Conservation (phyloP, 2,113 vertebrate species). For the Mastomys natalensis region DNA sequence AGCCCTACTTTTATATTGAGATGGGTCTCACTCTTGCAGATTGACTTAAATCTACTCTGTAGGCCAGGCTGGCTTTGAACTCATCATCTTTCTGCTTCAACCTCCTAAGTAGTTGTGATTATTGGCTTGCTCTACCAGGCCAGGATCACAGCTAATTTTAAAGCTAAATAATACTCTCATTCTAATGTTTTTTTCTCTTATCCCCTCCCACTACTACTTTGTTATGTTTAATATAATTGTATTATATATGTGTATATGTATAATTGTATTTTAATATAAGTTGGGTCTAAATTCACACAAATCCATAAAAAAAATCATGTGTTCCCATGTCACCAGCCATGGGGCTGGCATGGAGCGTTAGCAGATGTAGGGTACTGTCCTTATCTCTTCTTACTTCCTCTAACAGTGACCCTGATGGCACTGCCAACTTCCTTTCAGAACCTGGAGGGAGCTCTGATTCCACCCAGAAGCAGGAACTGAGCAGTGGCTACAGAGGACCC, state of each 20-base stretch:
- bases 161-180: not conserved
- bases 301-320: not conserved
- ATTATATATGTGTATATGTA: too few species aligned
- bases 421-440: not conserved
- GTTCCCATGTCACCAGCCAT: not conserved
- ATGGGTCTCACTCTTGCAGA: not conserved
- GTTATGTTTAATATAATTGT: too few species aligned
- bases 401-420: not conserved
- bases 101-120: not conserved
- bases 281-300: not conserved
- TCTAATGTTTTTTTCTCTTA: not conserved
- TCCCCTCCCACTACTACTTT: not conserved
- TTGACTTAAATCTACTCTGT: not conserved
- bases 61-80: not conserved
- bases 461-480: not conserved
- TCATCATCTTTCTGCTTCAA: not conserved
- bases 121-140: not conserved
- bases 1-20: not conserved
- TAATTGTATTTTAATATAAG: not conserved
- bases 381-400: not conserved
- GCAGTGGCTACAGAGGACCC: not conserved
- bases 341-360: not conserved
- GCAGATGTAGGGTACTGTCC: not conserved
- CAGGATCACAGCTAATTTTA: not conserved
- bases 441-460: not conserved